Evolutionary conservation across 2,888 invertebrate genomes (phyloP).

Genomic region (Caradrina clavipalpis): DNA sequence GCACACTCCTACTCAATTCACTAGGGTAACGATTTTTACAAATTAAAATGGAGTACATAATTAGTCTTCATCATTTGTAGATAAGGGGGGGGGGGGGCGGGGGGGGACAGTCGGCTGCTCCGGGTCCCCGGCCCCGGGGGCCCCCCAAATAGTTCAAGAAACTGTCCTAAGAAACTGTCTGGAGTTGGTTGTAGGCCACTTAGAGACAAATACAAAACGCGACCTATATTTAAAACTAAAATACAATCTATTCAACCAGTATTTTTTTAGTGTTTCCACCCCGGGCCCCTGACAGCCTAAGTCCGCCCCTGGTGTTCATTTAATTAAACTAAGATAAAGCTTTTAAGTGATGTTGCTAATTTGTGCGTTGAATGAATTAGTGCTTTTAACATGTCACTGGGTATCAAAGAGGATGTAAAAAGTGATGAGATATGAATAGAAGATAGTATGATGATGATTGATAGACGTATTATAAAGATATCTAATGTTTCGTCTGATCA

Average conservation of each 20-base stretch:
- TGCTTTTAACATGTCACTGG: conserved; percentile 30
- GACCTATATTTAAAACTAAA: too few species aligned
- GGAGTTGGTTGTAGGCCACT: too few species aligned
- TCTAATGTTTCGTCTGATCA: neutral
- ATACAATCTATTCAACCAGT: too few species aligned
- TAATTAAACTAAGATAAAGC: conserved; percentile 22
- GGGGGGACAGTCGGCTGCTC: too few species aligned
- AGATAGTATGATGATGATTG: conserved; percentile 20
- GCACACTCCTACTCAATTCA: conserved; percentile 13
- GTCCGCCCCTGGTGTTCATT: neutral
- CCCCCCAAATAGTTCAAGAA: too few species aligned
- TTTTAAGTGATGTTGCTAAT: conserved; percentile 36
- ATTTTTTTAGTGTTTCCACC: too few species aligned
- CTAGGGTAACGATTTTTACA: neutral
- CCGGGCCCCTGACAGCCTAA: too few species aligned
- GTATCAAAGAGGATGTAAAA: conserved; percentile 15
- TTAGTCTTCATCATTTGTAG: neutral
- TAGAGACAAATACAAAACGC: too few species aligned
- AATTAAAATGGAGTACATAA: conserved; percentile 11
- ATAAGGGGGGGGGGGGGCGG: too few species aligned
- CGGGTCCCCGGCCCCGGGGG: too few species aligned
- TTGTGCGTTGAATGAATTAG: conserved; percentile 26
- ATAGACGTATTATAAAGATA: conserved; percentile 5
- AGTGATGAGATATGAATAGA: conserved; percentile 7
- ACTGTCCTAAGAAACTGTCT: too few species aligned